These are phyloP conservation scores for Platycnemis pennipes DNA, from an alignment of 2,888 invertebrate genomes.

Conservation along the genomic window DNA sequence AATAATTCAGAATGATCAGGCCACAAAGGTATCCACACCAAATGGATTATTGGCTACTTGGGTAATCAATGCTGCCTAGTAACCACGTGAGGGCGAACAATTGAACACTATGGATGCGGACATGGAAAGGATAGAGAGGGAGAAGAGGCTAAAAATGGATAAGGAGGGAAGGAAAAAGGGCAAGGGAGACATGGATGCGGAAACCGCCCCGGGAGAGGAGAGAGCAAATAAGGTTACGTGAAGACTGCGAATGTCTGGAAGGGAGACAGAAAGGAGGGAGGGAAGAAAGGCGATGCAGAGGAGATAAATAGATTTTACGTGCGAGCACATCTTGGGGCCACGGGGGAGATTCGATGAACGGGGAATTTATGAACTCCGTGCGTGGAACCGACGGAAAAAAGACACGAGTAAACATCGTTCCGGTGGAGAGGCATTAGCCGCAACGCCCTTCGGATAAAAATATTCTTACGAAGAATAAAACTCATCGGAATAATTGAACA, in stretches of 20 bases:
- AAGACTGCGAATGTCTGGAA: conserved; percentile 36
- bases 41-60: too few relatives aligned
- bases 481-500: background rate
- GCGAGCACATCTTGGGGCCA: conserved; percentile 34
- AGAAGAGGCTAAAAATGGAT: background rate
- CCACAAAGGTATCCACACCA: too few relatives aligned
- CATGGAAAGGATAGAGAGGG: background rate
- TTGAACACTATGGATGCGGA: background rate
- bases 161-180: background rate
- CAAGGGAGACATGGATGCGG: background rate
- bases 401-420: background rate
- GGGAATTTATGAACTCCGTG: conserved; percentile 4
- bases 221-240: conserved; percentile 34
- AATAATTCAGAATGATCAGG: too few relatives aligned
- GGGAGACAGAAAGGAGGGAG: background rate
- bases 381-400: background rate
- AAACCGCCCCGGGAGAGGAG: background rate
- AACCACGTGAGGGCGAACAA: background rate
- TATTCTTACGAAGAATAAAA: background rate
- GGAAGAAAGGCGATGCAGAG: background rate
- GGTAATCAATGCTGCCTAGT: too few relatives aligned
- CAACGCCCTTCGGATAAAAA: background rate
- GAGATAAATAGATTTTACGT: conserved; percentile 61
- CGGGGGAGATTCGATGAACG: background rate
- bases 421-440: background rate